Conservation (phyloP, 2,888 invertebrate genomes). For the Diachrysia chrysitis region DNA sequence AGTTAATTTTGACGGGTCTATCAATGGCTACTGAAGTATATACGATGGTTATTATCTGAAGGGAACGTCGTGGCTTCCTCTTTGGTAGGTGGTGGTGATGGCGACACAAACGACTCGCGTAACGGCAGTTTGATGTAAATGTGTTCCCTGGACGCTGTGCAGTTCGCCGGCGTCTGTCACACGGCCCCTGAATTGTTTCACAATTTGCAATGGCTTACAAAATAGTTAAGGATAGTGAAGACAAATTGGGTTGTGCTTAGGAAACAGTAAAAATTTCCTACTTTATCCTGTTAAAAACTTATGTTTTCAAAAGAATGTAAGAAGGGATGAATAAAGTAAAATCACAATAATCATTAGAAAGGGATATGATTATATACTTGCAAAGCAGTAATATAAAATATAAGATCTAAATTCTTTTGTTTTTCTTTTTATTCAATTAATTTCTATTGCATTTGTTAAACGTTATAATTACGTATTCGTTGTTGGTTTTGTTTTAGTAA, state of each 20-base stretch:
- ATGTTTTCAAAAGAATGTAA: too few relatives aligned
- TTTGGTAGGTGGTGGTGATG: slow-evolving; percentile 65
- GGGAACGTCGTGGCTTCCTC: slow-evolving; percentile 60
- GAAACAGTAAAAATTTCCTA: too few relatives aligned
- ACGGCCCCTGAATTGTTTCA: slow-evolving; percentile 8
- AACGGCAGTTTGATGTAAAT: slow-evolving; percentile 86
- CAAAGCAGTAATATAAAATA: too few relatives aligned
- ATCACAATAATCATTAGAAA: too few relatives aligned
- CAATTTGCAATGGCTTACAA: not conserved
- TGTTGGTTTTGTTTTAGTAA: not conserved
- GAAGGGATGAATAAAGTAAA: too few relatives aligned
- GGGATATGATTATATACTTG: too few relatives aligned
- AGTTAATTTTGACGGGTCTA: slow-evolving; percentile 11
- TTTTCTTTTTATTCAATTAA: too few relatives aligned
- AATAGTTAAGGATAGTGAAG: not conserved
- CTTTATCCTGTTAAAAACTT: too few relatives aligned
- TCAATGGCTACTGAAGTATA: slow-evolving; percentile 7
- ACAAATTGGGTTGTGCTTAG: not conserved
- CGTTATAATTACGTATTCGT: not conserved
- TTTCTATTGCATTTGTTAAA: not conserved
- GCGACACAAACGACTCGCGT: slow-evolving; percentile 63
- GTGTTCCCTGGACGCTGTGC: slow-evolving; percentile 66
- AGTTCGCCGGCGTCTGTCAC: slow-evolving; percentile 44
- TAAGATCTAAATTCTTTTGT: too few relatives aligned
- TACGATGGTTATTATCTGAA: slow-evolving; percentile 51